Percentiles rank a stretch among this genome's conserved stretches.
Conservation (phyloP, 2,113 vertebrate species). For the Microtus ochrogaster region DNA sequence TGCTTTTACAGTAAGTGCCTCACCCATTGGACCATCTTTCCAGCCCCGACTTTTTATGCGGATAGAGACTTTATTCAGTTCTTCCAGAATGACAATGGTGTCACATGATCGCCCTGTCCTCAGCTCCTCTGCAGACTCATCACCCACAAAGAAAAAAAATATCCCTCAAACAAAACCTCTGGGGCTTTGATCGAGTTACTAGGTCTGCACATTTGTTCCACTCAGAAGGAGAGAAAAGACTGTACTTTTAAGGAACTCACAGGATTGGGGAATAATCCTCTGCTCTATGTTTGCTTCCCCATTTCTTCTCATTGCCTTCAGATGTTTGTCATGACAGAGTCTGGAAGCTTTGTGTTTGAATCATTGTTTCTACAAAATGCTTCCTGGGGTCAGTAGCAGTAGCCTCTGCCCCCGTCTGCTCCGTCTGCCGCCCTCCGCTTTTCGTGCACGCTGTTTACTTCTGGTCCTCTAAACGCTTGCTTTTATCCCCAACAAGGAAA, state of each 20-base stretch:
- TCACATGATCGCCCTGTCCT: neutral
- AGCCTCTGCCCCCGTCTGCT: neutral
- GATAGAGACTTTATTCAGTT: neutral
- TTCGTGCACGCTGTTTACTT: neutral
- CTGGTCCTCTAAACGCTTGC: neutral
- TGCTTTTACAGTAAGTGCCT: neutral
- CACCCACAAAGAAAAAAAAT: constrained; percentile 34
- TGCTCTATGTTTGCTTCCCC: neutral
- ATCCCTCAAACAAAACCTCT: neutral
- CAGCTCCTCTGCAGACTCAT: neutral
- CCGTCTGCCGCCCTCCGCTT: neutral
- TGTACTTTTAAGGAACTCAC: constrained; percentile 40
- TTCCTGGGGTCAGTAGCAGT: neutral
- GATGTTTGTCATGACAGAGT: neutral
- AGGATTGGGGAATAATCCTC: neutral
- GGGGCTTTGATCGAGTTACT: constrained; percentile 13
- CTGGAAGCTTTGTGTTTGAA: neutral
- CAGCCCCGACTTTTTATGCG: neutral
- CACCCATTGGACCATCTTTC: neutral
- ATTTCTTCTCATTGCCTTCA: neutral
- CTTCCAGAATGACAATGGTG: neutral
- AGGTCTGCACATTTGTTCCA: neutral
- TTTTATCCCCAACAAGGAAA: neutral
- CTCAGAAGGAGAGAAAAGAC: constrained; percentile 24
- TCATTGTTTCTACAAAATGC: neutral